A percentile compares a stretch with the other conserved stretches of the same genome.
Conservation (phyloP, 2,888 invertebrate species). For the Leptinotarsa haldemani region DNA sequence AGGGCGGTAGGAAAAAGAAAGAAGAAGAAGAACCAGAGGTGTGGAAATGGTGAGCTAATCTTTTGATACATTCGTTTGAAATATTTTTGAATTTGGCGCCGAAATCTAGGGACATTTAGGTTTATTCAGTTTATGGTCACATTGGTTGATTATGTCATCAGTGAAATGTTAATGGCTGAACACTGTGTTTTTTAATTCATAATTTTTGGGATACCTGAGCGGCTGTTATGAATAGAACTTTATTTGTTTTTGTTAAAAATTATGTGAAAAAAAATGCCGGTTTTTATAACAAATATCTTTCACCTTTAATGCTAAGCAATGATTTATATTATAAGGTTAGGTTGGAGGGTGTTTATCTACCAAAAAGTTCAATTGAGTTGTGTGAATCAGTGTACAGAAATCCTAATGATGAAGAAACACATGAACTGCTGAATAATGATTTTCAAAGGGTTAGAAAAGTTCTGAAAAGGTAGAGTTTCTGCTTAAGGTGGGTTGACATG, state of each 20-base stretch:
- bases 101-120: constrained; percentile 12
- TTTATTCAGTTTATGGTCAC: too few species aligned
- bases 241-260: constrained; percentile 19
- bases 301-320: constrained; percentile 26
- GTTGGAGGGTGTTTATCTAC: constrained; percentile 31
- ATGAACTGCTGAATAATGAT: constrained; percentile 22
- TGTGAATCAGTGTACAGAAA: neutral
- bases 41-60: constrained; percentile 85
- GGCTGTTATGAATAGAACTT: constrained; percentile 38
- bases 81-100: constrained; percentile 5
- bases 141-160: neutral
- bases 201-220: neutral
- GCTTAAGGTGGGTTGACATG: neutral
- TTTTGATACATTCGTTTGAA: constrained; percentile 7
- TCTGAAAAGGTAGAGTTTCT: constrained; percentile 37
- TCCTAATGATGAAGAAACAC: neutral
- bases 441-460: constrained; percentile 28
- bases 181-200: neutral
- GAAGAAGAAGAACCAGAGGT: constrained; percentile 86
- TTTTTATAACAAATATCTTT: constrained; percentile 24
- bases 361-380: neutral
- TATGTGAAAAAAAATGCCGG: constrained; percentile 18
- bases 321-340: constrained; percentile 42
- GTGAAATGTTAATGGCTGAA: neutral
- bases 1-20: constrained; percentile 78